Conservation (phyloP, 37 sponge, comb jelly and placozoan genomes). For the Lycopodina hypogea region DNA sequence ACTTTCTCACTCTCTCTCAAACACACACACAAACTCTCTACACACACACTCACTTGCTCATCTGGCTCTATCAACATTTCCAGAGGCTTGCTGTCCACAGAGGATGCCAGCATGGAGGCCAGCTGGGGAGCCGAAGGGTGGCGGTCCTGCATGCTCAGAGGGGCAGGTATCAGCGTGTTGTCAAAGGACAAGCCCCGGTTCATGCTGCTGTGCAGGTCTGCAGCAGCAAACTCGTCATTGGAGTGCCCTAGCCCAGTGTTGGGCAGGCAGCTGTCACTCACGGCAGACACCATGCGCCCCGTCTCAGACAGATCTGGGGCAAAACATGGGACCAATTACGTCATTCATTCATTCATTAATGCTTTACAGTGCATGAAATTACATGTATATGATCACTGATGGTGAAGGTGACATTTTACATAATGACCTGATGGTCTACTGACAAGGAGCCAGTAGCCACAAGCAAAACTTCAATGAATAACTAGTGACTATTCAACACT, state of each 20-base stretch:
- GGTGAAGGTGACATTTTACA: too few species aligned
- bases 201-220: background rate
- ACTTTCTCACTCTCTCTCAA: too few species aligned
- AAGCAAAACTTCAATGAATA: too few species aligned
- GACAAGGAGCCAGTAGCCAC: too few species aligned
- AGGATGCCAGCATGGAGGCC: conserved; percentile 41
- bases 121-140: conserved; percentile 70
- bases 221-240: background rate
- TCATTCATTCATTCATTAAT: background rate
- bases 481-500: too few species aligned
- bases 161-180: conserved; percentile 41
- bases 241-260: conserved; percentile 9
- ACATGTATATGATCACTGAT: too few species aligned
- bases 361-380: too few species aligned
- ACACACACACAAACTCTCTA: background rate
- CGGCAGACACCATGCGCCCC: conserved; percentile 41
- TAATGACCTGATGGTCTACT: too few species aligned
- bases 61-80: conserved; percentile 2
- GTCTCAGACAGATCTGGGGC: conserved; percentile 45
- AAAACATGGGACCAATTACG: background rate
- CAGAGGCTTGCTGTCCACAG: conserved; percentile 12
- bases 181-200: conserved; percentile 15
- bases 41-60: background rate
- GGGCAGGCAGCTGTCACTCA: conserved; percentile 59
- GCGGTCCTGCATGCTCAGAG: conserved; percentile 43